Base-by-base conservation (phyloP, 2,888 invertebrate genomes). In the Andrena trimmerana region DNA sequence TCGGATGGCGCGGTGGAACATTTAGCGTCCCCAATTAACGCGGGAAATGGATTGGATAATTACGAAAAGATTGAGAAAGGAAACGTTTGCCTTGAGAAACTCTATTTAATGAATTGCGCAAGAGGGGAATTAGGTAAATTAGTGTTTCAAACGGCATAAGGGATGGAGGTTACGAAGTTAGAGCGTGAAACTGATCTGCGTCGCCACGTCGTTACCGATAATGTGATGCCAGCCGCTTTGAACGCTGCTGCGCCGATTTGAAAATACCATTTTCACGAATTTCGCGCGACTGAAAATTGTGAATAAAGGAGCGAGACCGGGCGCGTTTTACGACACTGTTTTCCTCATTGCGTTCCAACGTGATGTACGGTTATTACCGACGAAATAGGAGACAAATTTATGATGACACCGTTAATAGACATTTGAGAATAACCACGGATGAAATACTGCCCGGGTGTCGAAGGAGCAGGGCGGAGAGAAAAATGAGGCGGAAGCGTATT, bases 321-420 rank as follows among this genome's bases (percentile, higher is more conserved):
- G 72, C 63, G n/a, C 36, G 42, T 50, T 63, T 79, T 70, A 65
- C 79, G 63, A 78, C 78, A 67, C 70, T 66, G 60, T 69, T 80
- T 80, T 71, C n/a, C 59, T 71, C 66, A 20, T 80, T 31, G 65
- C 79, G 54, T 33, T 50, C n/a, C 81, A 8, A 7, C 50, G 71
- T 67, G 82, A 69, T 52, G 57, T 59, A 71, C 57, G 60, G 67
- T 81, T 82, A 82, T 70, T 71, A 54, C 66, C 76, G 27, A 13
- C 57, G 82, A 75, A 82, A 82, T 70, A 63, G 75, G 67, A 82
- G 82, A 81, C 70, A 48, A 83, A 81, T 82, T 82, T 82, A 82
- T 57, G 82, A 65, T 50, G 70, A 57, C 68, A 20, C 16, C 63
- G 74, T 78, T 84, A 84, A 84, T 78, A 75, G 74, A 78, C 78